These are phyloP conservation scores for Phycodurus eques DNA, from an alignment of 2,113 vertebrate genomes.

Conservation along the genomic window DNA sequence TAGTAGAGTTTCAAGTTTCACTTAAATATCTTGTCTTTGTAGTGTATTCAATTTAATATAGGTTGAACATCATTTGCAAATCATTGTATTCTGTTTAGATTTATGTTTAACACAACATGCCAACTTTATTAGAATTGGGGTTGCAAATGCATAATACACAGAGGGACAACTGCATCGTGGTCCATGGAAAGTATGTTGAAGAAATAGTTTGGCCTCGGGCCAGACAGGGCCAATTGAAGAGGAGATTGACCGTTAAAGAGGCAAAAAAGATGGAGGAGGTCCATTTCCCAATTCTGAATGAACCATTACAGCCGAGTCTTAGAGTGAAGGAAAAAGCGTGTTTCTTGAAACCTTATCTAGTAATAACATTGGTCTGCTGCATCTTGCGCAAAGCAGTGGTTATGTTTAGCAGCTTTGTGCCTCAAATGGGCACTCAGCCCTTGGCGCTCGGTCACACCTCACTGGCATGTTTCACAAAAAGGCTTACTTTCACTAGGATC, in stretches of 20 bases:
- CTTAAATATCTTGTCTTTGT: too few relatives aligned
- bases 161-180: slow-evolving; percentile 6
- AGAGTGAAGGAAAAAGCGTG: slow-evolving; percentile 35
- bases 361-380: slow-evolving; percentile 24
- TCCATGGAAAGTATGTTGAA: slow-evolving; percentile 18
- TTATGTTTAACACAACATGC: too few relatives aligned
- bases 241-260: slow-evolving; percentile 61
- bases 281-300: slow-evolving; percentile 58
- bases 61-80: too few relatives aligned
- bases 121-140: too few relatives aligned
- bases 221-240: slow-evolving; percentile 60
- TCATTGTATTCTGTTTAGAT: too few relatives aligned
- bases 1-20: too few relatives aligned
- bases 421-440: slow-evolving; percentile 16
- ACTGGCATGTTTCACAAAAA: slow-evolving; percentile 38
- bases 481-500: slow-evolving; percentile 48
- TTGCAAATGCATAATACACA: slow-evolving; percentile 1
- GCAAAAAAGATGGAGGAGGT: slow-evolving; percentile 42
- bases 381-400: slow-evolving; percentile 14
- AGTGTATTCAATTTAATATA: too few relatives aligned
- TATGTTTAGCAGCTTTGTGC: slow-evolving; percentile 38
- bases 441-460: slow-evolving; percentile 36
- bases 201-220: slow-evolving; percentile 44
- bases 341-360: slow-evolving; percentile 26
- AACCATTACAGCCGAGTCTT: slow-evolving; percentile 47